These are phyloP conservation scores for Leucoptera coffeella DNA, from an alignment of 2,888 invertebrate species.

Conservation along the genomic window DNA sequence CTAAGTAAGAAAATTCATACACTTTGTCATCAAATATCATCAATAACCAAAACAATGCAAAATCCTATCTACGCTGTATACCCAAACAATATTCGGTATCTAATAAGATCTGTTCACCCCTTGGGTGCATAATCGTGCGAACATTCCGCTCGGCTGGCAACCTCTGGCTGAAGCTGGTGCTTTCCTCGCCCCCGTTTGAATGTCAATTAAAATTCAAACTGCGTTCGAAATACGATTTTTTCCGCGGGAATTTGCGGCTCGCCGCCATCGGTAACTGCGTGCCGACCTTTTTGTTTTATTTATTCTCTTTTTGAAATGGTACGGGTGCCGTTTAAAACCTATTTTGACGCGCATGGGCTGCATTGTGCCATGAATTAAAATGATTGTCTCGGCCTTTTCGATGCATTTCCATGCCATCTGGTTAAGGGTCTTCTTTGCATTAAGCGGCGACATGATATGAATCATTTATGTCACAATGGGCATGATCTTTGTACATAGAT, in stretches of 20 bases:
- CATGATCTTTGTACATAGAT: no score
- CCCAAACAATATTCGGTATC: no score
- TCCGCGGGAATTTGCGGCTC: conserved; percentile 50
- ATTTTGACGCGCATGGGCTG: conserved; percentile 51
- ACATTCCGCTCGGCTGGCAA: no score
- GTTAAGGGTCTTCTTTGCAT: conserved; percentile 17
- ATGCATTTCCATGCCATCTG: no score
- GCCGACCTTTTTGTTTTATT: conserved; percentile 47
- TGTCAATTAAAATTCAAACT: conserved; percentile 55
- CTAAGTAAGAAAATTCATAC: no score
- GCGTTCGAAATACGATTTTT: conserved; percentile 55
- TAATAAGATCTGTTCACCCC: no score
- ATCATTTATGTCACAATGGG: no score
- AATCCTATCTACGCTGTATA: no score
- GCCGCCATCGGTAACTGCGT: conserved; percentile 42
- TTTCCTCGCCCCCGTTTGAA: conserved; percentile 31
- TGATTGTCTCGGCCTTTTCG: conserved; percentile 9
- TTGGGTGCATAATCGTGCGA: no score
- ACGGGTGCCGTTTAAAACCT: conserved; percentile 49
- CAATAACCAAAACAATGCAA: no score
- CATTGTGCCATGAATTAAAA: conserved; percentile 47
- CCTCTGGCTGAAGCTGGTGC: no score
- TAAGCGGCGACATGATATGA: conserved; percentile 20
- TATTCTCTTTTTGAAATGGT: conserved; percentile 41
- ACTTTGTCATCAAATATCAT: no score